A percentile compares a stretch with the other conserved stretches of the same genome.
Conservation (phyloP, 2,888 invertebrate genomes). For the Clostera curtula region DNA sequence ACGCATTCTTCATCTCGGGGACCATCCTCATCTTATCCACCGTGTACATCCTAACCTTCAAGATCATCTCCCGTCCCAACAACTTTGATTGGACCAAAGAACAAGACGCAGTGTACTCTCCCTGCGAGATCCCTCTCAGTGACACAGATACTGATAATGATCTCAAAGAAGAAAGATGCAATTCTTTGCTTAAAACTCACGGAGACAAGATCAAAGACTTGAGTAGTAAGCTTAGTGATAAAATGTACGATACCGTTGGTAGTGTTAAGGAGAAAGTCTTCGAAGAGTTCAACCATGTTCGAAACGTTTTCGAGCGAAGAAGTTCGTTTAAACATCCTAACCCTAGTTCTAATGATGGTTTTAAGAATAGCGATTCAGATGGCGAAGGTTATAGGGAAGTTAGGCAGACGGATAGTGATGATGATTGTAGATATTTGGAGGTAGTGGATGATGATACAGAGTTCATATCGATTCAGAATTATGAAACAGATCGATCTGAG, state of each 20-base stretch:
- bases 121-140: slow-evolving; percentile 53
- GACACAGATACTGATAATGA: slow-evolving; percentile 40
- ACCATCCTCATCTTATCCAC: slow-evolving; percentile 69
- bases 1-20: slow-evolving; percentile 67
- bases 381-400: slow-evolving; percentile 36
- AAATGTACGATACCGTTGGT: slow-evolving; percentile 50
- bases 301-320: slow-evolving; percentile 40
- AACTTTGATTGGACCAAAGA: slow-evolving; percentile 25
- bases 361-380: slow-evolving; percentile 26
- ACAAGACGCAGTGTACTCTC: slow-evolving; percentile 40
- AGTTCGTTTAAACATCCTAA: slow-evolving; percentile 39
- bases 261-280: slow-evolving; percentile 42
- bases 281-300: slow-evolving; percentile 34
- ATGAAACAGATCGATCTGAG: slow-evolving; percentile 21
- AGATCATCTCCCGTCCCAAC: slow-evolving; percentile 45
- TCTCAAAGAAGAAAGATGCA: slow-evolving; percentile 22
- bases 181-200: slow-evolving; percentile 21
- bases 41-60: slow-evolving; percentile 56
- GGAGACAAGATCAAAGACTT: slow-evolving; percentile 46
- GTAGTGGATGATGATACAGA: slow-evolving; percentile 60
- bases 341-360: slow-evolving; percentile 28
- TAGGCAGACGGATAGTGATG: slow-evolving; percentile 48
- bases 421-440: slow-evolving; percentile 57
- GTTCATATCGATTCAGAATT: slow-evolving; percentile 11
- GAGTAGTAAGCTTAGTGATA: slow-evolving; percentile 42